Conservation (phyloP, 2,797 vertebrate species). For the Pterois miles region DNA sequence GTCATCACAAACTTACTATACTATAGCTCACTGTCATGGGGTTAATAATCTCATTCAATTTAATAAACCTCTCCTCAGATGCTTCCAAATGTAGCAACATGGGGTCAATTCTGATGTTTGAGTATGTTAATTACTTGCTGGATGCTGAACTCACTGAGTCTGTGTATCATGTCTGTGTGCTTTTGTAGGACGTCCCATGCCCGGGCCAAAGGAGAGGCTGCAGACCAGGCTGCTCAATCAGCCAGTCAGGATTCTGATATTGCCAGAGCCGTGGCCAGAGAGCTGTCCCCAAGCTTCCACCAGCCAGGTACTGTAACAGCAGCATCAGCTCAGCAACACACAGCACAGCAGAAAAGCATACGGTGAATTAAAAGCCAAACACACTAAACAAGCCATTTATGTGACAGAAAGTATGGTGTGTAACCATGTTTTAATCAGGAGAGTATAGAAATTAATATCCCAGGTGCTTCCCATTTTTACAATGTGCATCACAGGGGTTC, state of each 20-base stretch:
- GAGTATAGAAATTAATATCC: no score
- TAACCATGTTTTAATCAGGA: no score
- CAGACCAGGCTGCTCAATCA: conserved; percentile 90
- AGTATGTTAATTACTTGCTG: not conserved
- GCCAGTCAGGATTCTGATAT: conserved; percentile 93
- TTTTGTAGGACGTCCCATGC: conserved; percentile 91
- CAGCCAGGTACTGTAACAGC: conserved; percentile 84
- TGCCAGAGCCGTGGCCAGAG: conserved; percentile 92
- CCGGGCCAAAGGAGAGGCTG: conserved; percentile 92
- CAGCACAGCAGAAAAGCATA: not conserved
- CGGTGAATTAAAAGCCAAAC: not conserved
- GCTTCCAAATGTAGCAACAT: not conserved
- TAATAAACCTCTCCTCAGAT: not conserved
- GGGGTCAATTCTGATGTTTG: no score
- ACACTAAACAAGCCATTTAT: not conserved
- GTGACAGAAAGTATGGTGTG: not conserved
- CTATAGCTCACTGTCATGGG: no score
- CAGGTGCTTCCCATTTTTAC: no score
- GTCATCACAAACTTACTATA: no score
- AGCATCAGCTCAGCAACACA: not conserved
- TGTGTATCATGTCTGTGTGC: not conserved
- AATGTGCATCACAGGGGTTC: no score
- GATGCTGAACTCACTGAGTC: not conserved
- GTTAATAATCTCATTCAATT: not conserved
- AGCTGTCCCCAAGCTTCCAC: conserved; percentile 94